These are phyloP conservation scores for Hippocampus kuda DNA, from an alignment of 2,797 vertebrate species.

Conservation along the genomic window DNA sequence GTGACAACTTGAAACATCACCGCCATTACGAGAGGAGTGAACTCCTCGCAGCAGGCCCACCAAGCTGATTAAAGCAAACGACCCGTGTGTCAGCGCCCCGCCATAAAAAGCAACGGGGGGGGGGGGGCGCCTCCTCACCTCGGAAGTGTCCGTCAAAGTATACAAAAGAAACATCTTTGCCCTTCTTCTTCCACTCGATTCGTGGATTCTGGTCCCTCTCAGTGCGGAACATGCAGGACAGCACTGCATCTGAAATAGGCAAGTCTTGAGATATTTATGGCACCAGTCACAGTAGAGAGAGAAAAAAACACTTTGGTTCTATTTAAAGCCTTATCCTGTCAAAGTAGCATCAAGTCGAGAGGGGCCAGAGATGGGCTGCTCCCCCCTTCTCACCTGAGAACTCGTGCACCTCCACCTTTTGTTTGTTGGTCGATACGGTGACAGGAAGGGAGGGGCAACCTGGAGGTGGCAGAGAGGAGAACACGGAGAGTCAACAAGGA, in stretches of 20 bases:
- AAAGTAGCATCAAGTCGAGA: background rate
- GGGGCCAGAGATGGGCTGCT: background rate
- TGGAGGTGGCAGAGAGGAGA: slow-evolving; percentile 14
- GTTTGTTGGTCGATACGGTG: slow-evolving; percentile 47
- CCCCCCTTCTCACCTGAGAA: slow-evolving; percentile 43
- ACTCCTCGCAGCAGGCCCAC: slow-evolving; percentile 8
- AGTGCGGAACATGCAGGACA: slow-evolving; percentile 77
- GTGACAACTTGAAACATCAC: slow-evolving; percentile 2
- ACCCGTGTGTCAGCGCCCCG: background rate
- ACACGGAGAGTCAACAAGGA: background rate
- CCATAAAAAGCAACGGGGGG: background rate
- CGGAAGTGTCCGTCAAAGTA: slow-evolving; percentile 74
- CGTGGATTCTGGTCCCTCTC: slow-evolving; percentile 68
- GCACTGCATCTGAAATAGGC: slow-evolving; percentile 66
- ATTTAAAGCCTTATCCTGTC: slow-evolving; percentile 39
- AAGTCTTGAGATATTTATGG: slow-evolving; percentile 29
- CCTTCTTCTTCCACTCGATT: slow-evolving; percentile 92
- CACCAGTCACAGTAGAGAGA: background rate
- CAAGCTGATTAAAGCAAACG: slow-evolving; percentile 33
- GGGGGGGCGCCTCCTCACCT: slow-evolving; percentile 54
- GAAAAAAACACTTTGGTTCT: slow-evolving; percentile 7
- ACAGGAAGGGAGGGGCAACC: slow-evolving; percentile 47
- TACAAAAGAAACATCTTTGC: slow-evolving; percentile 76
- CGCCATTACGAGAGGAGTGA: background rate
- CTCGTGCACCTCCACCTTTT: slow-evolving; percentile 61